Evolutionary conservation across 2,888 invertebrate genomes (phyloP).

Genomic region (Amphipyra tragopoginis): DNA sequence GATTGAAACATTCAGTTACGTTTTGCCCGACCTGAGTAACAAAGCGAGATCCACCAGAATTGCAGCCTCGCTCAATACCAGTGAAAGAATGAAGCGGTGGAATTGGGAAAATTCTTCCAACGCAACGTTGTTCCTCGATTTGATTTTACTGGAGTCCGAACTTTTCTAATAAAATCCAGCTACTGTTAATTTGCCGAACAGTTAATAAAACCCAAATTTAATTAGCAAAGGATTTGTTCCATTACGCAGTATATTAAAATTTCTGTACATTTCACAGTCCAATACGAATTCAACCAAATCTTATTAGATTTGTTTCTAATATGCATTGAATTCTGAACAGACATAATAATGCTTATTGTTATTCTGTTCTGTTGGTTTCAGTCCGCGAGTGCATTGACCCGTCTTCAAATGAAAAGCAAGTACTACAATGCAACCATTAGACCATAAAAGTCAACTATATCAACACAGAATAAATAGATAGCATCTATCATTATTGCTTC

Average conservation of each 20-base stretch:
- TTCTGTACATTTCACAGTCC: slow-evolving; percentile 3
- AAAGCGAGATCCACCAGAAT: too few relatives aligned
- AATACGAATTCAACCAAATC: slow-evolving; percentile 17
- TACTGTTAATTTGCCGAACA: slow-evolving; percentile 15
- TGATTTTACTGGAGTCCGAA: slow-evolving; percentile 24
- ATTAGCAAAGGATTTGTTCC: slow-evolving; percentile 24
- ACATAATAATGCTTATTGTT: slow-evolving; percentile 21
- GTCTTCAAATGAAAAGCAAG: slow-evolving; percentile 46
- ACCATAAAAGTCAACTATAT: slow-evolving; percentile 50
- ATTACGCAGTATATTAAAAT: slow-evolving; percentile 7
- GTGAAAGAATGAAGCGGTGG: too few relatives aligned
- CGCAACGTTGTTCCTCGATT: slow-evolving; percentile 6
- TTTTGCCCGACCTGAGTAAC: too few relatives aligned
- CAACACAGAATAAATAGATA: slow-evolving; percentile 54
- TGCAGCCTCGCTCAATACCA: too few relatives aligned
- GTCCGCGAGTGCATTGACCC: slow-evolving; percentile 35
- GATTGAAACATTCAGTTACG: too few relatives aligned
- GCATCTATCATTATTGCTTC: slow-evolving; percentile 54
- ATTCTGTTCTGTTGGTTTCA: slow-evolving; percentile 25
- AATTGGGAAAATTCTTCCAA: too few relatives aligned
- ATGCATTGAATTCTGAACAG: slow-evolving; percentile 6
- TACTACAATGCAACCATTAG: slow-evolving; percentile 47
- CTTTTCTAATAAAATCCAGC: slow-evolving; percentile 37
- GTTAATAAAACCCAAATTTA: slow-evolving; percentile 37
- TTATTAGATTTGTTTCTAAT: slow-evolving; percentile 29